phyloP scores from a whole-genome alignment of 2,797 vertebrate species.

The Helarctos malayanus region DNA sequence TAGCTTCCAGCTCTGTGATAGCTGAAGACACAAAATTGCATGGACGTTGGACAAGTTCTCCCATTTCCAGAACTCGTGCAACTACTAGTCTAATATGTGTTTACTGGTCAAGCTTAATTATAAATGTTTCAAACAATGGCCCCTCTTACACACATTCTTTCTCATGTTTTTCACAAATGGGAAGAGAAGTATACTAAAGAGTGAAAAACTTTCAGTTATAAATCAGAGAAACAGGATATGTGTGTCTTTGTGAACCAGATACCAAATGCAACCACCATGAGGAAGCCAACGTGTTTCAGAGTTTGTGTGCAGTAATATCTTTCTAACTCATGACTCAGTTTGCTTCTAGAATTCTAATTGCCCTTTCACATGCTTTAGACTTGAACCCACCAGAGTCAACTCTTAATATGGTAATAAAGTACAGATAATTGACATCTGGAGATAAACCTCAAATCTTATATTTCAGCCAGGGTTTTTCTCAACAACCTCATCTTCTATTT shows the following conservation, averaged over 20 bases:
- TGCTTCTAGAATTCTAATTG: conserved; percentile 66
- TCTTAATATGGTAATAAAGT: conserved; percentile 67
- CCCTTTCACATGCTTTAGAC: conserved; percentile 52
- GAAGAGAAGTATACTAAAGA: background rate
- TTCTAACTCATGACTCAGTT: conserved; percentile 61
- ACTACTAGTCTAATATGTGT: background rate
- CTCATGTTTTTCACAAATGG: background rate
- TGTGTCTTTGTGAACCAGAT: background rate
- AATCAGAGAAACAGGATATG: background rate
- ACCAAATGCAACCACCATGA: background rate
- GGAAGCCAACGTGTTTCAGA: background rate
- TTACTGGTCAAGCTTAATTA: background rate
- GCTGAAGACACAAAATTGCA: background rate
- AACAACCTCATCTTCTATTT: conserved; percentile 66
- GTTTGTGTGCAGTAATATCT: background rate
- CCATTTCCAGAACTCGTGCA: background rate
- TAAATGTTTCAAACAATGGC: background rate
- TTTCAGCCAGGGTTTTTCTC: conserved; percentile 66
- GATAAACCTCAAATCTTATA: conserved; percentile 69
- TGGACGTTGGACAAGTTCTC: background rate
- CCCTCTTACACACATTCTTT: background rate
- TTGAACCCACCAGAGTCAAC: conserved; percentile 50
- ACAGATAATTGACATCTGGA: conserved; percentile 62
- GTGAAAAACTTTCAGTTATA: background rate
- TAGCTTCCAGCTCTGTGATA: background rate